Conservation (phyloP, 2,113 vertebrate species). For the Protobothrops mucrosquamatus region DNA sequence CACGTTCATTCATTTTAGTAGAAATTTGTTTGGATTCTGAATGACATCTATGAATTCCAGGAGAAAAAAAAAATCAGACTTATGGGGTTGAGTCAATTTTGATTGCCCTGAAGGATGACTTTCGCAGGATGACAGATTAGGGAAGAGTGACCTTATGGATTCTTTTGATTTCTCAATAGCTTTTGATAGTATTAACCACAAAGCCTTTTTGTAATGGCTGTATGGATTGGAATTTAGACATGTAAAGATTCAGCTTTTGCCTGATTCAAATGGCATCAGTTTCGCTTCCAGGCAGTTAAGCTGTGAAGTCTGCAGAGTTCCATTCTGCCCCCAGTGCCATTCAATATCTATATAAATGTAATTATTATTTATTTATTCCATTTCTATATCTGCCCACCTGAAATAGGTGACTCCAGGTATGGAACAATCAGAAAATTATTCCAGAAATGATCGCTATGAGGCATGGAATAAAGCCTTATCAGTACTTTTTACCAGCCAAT, state of each 20-base stretch:
- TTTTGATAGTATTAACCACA: neutral
- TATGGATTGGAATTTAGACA: neutral
- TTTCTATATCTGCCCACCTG: neutral
- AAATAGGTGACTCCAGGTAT: neutral
- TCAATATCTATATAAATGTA: neutral
- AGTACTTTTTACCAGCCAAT: neutral
- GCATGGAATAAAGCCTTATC: neutral
- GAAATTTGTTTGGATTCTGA: neutral
- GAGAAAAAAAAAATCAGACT: neutral
- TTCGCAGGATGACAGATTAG: neutral
- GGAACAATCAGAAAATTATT: neutral
- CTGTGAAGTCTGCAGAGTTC: neutral
- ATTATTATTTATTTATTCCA: neutral
- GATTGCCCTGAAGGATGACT: neutral
- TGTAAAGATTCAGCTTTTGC: neutral
- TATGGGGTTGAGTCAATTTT: neutral
- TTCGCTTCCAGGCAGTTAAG: neutral
- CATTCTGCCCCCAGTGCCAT: neutral
- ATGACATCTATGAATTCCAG: neutral
- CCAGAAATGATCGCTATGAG: neutral
- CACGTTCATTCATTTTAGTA: neutral
- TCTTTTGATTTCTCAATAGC: neutral
- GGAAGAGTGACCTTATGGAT: neutral
- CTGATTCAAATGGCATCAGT: neutral
- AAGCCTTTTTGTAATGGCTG: neutral